These are phyloP conservation scores for Phalacrocorax brasilianus DNA, from an alignment of 2,113 vertebrate genomes.

Conservation along the genomic window DNA sequence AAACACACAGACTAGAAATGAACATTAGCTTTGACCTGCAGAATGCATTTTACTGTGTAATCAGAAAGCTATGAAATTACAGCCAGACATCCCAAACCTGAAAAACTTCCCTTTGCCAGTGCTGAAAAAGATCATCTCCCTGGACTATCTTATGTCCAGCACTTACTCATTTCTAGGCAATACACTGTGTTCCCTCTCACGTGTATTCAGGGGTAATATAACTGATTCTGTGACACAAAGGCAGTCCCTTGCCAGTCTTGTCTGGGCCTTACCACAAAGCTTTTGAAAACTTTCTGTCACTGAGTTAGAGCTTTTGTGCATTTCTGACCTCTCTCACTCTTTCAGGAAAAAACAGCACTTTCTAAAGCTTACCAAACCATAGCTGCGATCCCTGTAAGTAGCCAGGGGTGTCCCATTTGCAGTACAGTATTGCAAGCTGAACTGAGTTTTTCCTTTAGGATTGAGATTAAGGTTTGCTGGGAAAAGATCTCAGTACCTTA, in stretches of 20 bases:
- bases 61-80: neutral
- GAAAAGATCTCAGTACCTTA: neutral
- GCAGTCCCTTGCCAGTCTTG: neutral
- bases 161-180: neutral
- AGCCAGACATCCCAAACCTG: neutral
- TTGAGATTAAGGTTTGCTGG: neutral
- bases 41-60: neutral
- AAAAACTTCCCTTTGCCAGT: neutral
- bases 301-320: neutral
- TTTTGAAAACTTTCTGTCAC: neutral
- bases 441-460: neutral
- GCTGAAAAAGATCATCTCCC: neutral
- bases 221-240: neutral
- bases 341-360: neutral
- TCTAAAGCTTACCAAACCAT: neutral
- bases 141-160: neutral
- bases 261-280: neutral
- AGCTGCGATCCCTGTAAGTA: neutral
- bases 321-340: neutral
- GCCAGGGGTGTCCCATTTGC: neutral
- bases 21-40: neutral
- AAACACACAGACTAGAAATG: neutral
- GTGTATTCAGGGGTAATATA: fast-evolving
- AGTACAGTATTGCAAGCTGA: neutral
- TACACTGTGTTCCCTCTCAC: fast-evolving